These are phyloP conservation scores for Parapsyche elsis DNA, from an alignment of 1,140 invertebrate species.

Conservation along the genomic window DNA sequence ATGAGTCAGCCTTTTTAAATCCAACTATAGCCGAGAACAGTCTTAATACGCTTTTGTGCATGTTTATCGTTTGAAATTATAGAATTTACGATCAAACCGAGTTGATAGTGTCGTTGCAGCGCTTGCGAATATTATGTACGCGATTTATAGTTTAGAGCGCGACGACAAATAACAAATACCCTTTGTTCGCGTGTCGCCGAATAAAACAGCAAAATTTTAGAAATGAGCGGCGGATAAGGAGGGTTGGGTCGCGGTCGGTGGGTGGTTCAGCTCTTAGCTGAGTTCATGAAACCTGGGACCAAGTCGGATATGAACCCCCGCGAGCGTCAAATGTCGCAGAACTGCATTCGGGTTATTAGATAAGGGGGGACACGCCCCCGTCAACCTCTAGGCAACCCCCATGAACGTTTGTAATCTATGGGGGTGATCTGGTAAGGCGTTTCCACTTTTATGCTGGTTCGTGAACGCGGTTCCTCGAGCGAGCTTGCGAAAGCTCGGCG, in stretches of 20 bases:
- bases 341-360: slow-evolving; percentile 43
- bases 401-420: neutral
- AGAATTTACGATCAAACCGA: too few species aligned
- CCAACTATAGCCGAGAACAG: too few species aligned
- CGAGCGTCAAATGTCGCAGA: slow-evolving; percentile 34
- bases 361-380: slow-evolving; percentile 28
- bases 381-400: neutral
- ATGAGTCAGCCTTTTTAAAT: too few species aligned
- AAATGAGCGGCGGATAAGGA: too few species aligned
- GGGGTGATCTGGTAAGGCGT: slow-evolving; percentile 13
- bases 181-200: slow-evolving; percentile 13
- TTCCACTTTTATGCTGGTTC: slow-evolving; percentile 41
- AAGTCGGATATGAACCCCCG: slow-evolving; percentile 14
- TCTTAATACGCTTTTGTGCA: too few species aligned
- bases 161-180: neutral
- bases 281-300: slow-evolving; percentile 10
- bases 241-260: neutral
- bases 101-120: too few species aligned
- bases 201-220: neutral
- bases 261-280: too few species aligned
- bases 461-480: slow-evolving; percentile 1
- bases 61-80: too few species aligned
- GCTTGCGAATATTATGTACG: too few species aligned
- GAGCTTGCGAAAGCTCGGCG: slow-evolving; percentile 32
- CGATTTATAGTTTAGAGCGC: too few species aligned